A percentile compares a stretch with the other conserved stretches of the same genome.
phyloP scores from a whole-genome alignment of 2,888 invertebrate genomes.

The Callyntrura sp. region DNA sequence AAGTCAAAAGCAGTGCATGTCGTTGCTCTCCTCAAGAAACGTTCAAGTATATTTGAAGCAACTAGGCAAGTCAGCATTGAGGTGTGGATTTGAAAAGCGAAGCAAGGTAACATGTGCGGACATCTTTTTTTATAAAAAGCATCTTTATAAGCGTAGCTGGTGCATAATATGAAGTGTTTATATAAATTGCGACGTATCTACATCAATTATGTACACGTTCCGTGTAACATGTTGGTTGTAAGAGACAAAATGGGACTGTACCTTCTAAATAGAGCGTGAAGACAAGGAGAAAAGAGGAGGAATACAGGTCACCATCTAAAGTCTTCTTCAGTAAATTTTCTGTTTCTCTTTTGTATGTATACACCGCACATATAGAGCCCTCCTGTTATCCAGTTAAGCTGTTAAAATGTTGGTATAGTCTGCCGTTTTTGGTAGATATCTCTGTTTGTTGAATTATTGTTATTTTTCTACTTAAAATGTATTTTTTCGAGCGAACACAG shows the following conservation, averaged over 20 bases:
- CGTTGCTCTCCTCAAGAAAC: no score
- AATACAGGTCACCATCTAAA: conserved; percentile 36
- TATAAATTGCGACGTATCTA: background rate
- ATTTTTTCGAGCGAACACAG: conserved; percentile 32
- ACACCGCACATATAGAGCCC: background rate
- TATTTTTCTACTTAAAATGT: conserved; percentile 35
- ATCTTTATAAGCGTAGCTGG: no score
- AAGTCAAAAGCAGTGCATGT: no score
- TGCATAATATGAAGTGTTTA: no score
- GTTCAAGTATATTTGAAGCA: no score
- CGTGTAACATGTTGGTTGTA: background rate
- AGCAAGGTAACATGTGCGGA: background rate
- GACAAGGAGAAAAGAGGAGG: background rate
- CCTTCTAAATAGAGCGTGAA: conserved; percentile 8
- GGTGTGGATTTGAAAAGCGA: background rate
- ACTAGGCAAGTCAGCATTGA: background rate
- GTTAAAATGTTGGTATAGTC: background rate
- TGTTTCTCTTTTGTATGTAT: background rate
- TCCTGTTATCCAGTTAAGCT: background rate
- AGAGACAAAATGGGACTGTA: background rate
- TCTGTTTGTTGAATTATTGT: conserved; percentile 33
- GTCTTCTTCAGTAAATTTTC: background rate
- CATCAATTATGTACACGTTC: background rate
- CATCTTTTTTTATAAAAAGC: background rate
- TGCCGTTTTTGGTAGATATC: background rate